phyloP scores from a whole-genome alignment of 2,888 invertebrate species.

The Seira ritae region DNA sequence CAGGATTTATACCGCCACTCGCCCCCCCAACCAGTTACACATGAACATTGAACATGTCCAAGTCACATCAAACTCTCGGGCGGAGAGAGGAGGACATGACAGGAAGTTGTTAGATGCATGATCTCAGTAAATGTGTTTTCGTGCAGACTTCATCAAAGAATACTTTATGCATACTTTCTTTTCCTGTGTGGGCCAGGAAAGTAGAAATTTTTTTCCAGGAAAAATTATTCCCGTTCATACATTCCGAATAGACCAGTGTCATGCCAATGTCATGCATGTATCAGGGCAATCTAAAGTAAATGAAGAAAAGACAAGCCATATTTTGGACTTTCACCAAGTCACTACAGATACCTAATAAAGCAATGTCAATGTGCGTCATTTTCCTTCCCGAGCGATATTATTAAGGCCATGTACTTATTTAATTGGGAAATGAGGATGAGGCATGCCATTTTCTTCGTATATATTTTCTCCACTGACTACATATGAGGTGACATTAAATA shows the following conservation, averaged over 20 bases:
- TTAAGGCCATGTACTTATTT: not conserved
- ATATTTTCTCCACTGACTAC: not conserved
- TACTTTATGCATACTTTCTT: constrained; percentile 13
- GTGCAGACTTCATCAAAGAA: constrained; percentile 12
- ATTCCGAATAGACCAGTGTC: too few relatives aligned
- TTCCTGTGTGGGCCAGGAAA: too few relatives aligned
- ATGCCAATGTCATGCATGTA: too few relatives aligned
- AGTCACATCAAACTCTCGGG: not conserved
- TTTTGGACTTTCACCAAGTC: too few relatives aligned
- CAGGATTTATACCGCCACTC: not conserved
- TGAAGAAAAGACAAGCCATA: too few relatives aligned
- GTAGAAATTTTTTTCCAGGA: not conserved
- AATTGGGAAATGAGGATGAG: constrained; percentile 17
- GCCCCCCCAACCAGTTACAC: not conserved
- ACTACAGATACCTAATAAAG: too few relatives aligned
- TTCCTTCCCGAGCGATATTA: not conserved
- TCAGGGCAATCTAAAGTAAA: too few relatives aligned
- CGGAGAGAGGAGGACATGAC: not conserved
- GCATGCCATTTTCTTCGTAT: not conserved
- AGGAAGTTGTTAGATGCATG: constrained; percentile 21
- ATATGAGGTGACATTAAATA: constrained; percentile 1
- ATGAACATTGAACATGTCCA: not conserved
- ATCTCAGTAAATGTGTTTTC: constrained; percentile 6
- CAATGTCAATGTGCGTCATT: too few relatives aligned
- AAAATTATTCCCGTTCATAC: too few relatives aligned